Conservation (phyloP, 2,113 vertebrate species). For the Furnarius figulus region DNA sequence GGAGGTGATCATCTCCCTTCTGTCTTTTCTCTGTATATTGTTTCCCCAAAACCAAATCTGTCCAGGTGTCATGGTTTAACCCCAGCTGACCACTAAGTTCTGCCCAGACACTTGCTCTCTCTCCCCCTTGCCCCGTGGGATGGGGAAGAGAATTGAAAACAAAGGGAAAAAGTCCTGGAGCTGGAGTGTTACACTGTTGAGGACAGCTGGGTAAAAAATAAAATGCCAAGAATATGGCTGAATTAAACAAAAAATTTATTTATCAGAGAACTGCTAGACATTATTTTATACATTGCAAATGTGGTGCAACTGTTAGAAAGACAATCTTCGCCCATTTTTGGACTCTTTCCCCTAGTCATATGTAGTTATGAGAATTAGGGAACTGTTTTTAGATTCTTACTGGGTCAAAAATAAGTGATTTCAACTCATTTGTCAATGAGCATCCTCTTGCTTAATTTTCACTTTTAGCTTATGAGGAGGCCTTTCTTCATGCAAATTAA, state of each 20-base stretch:
- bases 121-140: fast-evolving
- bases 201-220: not conserved
- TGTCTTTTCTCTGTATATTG: not conserved
- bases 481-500: not conserved
- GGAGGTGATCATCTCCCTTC: not conserved
- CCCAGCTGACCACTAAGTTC: not conserved
- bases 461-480: not conserved
- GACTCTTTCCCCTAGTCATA: not conserved
- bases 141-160: not conserved
- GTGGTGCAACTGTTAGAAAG: not conserved
- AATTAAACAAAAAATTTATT: not conserved
- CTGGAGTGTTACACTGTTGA: not conserved
- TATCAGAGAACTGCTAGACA: not conserved
- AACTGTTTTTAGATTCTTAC: not conserved
- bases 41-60: not conserved
- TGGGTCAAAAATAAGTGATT: not conserved
- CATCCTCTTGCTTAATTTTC: not conserved
- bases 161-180: not conserved
- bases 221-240: not conserved
- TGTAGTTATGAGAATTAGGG: not conserved
- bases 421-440: not conserved
- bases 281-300: not conserved
- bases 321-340: not conserved
- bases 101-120: fast-evolving
- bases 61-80: not conserved